phyloP scores from a whole-genome alignment of 2,113 vertebrate genomes.

The Taxidea taxus region DNA sequence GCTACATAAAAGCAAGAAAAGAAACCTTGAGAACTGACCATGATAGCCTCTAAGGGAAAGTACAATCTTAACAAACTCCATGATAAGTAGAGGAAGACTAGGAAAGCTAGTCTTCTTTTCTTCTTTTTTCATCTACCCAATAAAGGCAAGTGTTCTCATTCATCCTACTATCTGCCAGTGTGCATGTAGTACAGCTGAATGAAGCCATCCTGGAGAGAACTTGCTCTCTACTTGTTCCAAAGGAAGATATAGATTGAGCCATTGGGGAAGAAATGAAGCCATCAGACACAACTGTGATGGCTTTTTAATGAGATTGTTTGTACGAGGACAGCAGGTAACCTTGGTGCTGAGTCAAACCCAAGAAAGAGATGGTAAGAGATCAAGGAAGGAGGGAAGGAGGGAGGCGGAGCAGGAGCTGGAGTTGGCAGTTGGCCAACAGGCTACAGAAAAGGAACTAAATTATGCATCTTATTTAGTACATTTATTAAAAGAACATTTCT shows the following conservation, averaged over 20 bases:
- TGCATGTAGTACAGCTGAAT: neutral
- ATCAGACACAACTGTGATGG: conserved; percentile 61
- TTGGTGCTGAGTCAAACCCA: conserved; percentile 64
- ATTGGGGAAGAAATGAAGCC: conserved; percentile 72
- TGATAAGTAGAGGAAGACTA: neutral
- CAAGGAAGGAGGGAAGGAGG: neutral
- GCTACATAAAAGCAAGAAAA: neutral
- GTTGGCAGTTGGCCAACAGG: conserved; percentile 61
- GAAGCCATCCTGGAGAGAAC: conserved; percentile 52
- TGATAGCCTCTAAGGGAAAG: neutral
- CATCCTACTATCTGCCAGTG: neutral
- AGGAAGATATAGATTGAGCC: conserved; percentile 66
- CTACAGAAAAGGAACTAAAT: conserved; percentile 73
- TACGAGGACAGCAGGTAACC: conserved; percentile 71
- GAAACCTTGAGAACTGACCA: neutral
- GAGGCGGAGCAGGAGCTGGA: neutral
- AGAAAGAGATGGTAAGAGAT: conserved; percentile 25
- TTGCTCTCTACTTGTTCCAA: conserved; percentile 64
- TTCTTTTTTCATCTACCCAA: neutral
- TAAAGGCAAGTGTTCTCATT: neutral
- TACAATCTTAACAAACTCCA: neutral
- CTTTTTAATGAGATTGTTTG: conserved; percentile 81
- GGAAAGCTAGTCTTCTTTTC: neutral
- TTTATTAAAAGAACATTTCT: conserved; percentile 83
- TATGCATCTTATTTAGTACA: conserved; percentile 82